These are phyloP conservation scores for Noctua janthe DNA, from an alignment of 2,888 invertebrate genomes.

Conservation along the genomic window DNA sequence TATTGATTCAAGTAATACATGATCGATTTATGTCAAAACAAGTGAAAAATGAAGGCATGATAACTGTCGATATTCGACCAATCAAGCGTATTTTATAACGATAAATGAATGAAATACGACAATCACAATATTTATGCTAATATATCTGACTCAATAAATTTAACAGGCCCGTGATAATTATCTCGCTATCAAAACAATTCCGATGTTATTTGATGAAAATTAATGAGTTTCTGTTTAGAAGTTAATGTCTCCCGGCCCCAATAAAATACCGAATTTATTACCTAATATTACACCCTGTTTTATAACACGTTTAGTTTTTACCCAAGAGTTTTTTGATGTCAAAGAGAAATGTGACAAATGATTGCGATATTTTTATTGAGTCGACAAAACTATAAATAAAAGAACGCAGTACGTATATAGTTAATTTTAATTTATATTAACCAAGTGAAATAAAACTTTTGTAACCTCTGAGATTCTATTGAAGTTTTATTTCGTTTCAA, in stretches of 20 bases:
- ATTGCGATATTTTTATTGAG: conserved; percentile 49
- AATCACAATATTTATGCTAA: conserved; percentile 51
- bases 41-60: conserved; percentile 19
- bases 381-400: conserved; percentile 41
- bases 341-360: conserved; percentile 50
- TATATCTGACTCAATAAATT: conserved; percentile 54
- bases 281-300: conserved; percentile 35
- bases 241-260: conserved; percentile 63
- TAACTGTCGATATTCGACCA: conserved; percentile 28
- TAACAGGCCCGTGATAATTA: conserved; percentile 55
- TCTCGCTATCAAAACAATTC: conserved; percentile 66
- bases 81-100: conserved; percentile 34
- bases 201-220: conserved; percentile 69
- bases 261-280: conserved; percentile 72
- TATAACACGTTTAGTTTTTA: conserved; percentile 29
- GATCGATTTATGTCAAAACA: conserved; percentile 2
- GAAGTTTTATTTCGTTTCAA: conserved; percentile 26
- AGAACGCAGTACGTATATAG: conserved; percentile 14
- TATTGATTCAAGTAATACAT: neutral
- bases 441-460: conserved; percentile 18
- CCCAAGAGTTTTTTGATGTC: neutral
- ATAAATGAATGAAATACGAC: conserved; percentile 38
- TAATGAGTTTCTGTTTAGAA: conserved; percentile 64
- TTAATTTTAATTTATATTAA: conserved; percentile 40
- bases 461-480: conserved; percentile 4